These are phyloP conservation scores for Xestobium rufovillosum DNA, from an alignment of 2,888 invertebrate species.

Conservation along the genomic window DNA sequence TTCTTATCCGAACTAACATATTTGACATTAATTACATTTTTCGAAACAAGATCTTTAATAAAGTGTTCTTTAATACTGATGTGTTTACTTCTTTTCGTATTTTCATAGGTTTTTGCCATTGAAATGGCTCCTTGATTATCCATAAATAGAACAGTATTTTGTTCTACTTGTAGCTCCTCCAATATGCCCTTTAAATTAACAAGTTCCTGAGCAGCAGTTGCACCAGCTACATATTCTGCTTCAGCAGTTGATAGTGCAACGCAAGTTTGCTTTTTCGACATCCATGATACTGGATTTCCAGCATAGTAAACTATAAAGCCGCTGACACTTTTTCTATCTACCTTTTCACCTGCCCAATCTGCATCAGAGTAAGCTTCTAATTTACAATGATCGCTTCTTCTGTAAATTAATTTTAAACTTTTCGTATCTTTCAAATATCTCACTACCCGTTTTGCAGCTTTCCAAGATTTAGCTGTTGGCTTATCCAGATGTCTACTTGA, in stretches of 20 bases:
- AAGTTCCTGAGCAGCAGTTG: conserved; percentile 10
- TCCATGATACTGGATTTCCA: conserved; percentile 15
- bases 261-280: conserved; percentile 17
- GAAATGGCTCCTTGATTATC: conserved; percentile 4
- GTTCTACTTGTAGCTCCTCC: conserved; percentile 6
- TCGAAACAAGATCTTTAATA: conserved; percentile 7
- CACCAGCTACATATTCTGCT: conserved; percentile 15
- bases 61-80: conserved; percentile 9
- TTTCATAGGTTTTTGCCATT: conserved; percentile 5
- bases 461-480: conserved; percentile 18
- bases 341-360: conserved; percentile 20
- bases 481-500: conserved; percentile 15
- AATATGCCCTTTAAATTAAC: conserved; percentile 10
- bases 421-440: conserved; percentile 20
- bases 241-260: conserved; percentile 20
- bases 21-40: neutral
- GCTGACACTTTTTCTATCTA: conserved; percentile 21
- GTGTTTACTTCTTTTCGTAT: too few relatives aligned
- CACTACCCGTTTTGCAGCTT: conserved; percentile 21
- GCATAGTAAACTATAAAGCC: conserved; percentile 16
- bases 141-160: neutral
- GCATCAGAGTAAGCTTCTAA: conserved; percentile 18
- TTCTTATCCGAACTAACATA: conserved; percentile 7
- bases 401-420: conserved; percentile 14
- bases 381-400: neutral